Base-by-base conservation (phyloP, 2,113 vertebrate species). In the Anarrhichthys ocellatus region DNA sequence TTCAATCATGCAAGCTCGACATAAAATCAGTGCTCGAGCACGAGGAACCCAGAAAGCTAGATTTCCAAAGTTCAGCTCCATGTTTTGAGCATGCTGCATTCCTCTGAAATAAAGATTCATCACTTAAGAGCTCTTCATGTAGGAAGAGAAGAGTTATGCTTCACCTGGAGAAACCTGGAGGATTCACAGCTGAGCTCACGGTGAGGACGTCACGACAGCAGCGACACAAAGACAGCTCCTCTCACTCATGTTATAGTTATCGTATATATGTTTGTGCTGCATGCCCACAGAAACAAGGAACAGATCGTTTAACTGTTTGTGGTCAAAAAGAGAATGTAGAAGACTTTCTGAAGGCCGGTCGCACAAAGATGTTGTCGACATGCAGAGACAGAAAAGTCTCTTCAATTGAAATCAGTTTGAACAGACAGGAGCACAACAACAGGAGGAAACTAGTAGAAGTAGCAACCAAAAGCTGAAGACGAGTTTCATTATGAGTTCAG, bases 121-220 rank as follows among this genome's bases (percentile, higher is more conserved):
- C 22, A n/a, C 13, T 1, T 44, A 76, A 42, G 29, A 62, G 65
- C 9, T 50, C 50, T n/a, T 74, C 11, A 27, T 50, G 32, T 24
- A 17, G 42, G 63, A 72, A 75, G 50, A 87, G 72, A 68, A 8
- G 70, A 69, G 69, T 50, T 84, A 82, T 90, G 90, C 86, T 29
- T 15, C 56, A 81, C 54, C 59, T 44, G 6, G 15, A 34, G 40
- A 40, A 2, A 48, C 74, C 29, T 80, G 29, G 1, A 27, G 9
- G 67, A 42, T 29, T 34, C 65, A 61, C 56, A 61, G 7, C 73
- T 29, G 40, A 79, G 90, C 83, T 96, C 89, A 96, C 94, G 93
- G 93, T 91, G 91, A 96, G 94, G 68, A 91, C 84, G 24, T 18
- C 42, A 36, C 32, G 32, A 48, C 32, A 38, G 27, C 40, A 14